Conservation (phyloP, 2,113 vertebrate species). For the Rhinoptilus africanus region DNA sequence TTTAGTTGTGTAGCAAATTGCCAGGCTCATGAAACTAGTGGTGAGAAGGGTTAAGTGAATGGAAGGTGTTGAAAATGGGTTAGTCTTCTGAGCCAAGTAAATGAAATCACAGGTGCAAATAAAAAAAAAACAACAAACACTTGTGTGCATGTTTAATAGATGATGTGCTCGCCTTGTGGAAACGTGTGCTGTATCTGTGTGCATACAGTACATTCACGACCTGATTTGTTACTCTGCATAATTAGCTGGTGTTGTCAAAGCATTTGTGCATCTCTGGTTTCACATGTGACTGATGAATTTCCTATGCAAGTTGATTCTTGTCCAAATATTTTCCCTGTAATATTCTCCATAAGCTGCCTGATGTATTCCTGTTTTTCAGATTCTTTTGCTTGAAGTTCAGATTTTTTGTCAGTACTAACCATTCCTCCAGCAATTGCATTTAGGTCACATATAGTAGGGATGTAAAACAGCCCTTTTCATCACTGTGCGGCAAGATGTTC, state of each 20-base stretch:
- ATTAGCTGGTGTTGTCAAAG: slow-evolving; percentile 14
- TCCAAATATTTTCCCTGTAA: not conserved
- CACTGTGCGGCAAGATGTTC: not conserved
- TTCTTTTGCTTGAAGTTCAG: not conserved
- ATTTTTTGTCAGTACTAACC: not conserved
- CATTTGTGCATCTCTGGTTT: not conserved
- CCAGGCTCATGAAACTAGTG: accelerated
- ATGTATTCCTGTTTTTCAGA: not conserved
- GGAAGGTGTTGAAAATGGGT: not conserved
- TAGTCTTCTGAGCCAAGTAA: not conserved
- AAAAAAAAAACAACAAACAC: not conserved
- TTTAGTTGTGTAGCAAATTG: not conserved
- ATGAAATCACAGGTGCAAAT: not conserved
- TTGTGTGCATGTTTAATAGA: not conserved
- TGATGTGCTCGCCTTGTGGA: not conserved
- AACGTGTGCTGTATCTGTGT: not conserved
- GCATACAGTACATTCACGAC: not conserved
- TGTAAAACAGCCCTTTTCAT: not conserved
- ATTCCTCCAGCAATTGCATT: not conserved
- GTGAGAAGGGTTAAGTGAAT: not conserved
- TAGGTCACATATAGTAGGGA: not conserved
- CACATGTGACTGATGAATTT: not conserved
- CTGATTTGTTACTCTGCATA: not conserved
- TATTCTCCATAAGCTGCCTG: not conserved
- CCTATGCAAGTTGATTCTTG: slow-evolving; percentile 21